These are phyloP conservation scores for Cactoblastis cactorum DNA, from an alignment of 2,888 invertebrate species.

Conservation along the genomic window DNA sequence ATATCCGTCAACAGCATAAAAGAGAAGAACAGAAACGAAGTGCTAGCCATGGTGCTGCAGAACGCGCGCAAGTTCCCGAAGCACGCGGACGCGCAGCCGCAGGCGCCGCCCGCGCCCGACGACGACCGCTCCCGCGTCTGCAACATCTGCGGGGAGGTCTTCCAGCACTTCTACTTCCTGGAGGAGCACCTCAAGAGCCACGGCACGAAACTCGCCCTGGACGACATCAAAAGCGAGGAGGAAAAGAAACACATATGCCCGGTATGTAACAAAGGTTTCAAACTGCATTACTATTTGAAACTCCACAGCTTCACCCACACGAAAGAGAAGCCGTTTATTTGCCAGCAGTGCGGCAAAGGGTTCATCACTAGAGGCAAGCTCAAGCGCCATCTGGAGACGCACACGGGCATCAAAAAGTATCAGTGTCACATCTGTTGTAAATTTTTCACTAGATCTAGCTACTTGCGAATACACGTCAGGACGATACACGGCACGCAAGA, in stretches of 20 bases:
- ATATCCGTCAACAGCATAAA: constrained; percentile 41
- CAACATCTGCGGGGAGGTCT: constrained; percentile 69
- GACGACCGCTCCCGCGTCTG: constrained; percentile 63
- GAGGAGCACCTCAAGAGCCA: constrained; percentile 68
- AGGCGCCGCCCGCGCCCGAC: constrained; percentile 27
- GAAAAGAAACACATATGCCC: constrained; percentile 60
- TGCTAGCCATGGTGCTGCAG: constrained; percentile 67
- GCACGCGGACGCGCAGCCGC: constrained; percentile 27
- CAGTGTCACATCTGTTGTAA: constrained; percentile 73
- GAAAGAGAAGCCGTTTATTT: constrained; percentile 66
- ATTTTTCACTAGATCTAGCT: constrained; percentile 65
- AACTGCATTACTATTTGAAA: constrained; percentile 64
- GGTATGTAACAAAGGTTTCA: constrained; percentile 63
- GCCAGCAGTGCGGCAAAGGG: constrained; percentile 69
- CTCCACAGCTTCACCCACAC: constrained; percentile 67
- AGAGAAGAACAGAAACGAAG: constrained; percentile 60
- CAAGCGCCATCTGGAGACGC: constrained; percentile 65
- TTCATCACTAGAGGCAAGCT: constrained; percentile 68
- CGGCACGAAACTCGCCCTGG: constrained; percentile 57
- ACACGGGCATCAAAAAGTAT: constrained; percentile 63
- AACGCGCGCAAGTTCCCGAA: constrained; percentile 64
- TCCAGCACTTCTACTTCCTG: constrained; percentile 67
- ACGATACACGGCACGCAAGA: constrained; percentile 69
- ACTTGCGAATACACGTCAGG: constrained; percentile 60
- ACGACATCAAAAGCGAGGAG: constrained; percentile 44